Percentiles rank a stretch among this genome's conserved stretches.
Evolutionary conservation across 2,888 invertebrate genomes (phyloP).

Genomic region (Callyntrura guangdongensis): DNA sequence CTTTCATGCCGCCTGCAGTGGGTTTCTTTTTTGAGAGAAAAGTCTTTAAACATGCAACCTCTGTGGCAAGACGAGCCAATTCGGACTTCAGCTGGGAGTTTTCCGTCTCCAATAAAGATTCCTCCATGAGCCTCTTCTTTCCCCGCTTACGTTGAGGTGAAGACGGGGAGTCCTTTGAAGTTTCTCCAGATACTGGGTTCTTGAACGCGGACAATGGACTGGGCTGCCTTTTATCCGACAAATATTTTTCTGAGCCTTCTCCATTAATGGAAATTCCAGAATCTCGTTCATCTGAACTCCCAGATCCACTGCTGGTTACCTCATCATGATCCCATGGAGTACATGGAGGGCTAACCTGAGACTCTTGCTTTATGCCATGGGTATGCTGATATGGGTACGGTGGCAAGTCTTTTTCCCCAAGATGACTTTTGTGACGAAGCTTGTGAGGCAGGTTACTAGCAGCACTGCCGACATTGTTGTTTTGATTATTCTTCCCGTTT

Average conservation of each 20-base stretch:
- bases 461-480: slow-evolving; percentile 88
- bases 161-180: slow-evolving; percentile 84
- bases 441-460: slow-evolving; percentile 94
- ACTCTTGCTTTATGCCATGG: slow-evolving; percentile 91
- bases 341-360: slow-evolving; percentile 93
- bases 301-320: slow-evolving; percentile 86
- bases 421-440: slow-evolving; percentile 95
- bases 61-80: slow-evolving; percentile 94
- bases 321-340: slow-evolving; percentile 89
- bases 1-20: slow-evolving; percentile 40
- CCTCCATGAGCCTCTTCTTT: slow-evolving; percentile 86
- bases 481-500: slow-evolving; percentile 84
- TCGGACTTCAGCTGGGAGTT: slow-evolving; percentile 92
- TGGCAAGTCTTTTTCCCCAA: slow-evolving; percentile 93
- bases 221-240: slow-evolving; percentile 81
- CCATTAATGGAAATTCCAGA: slow-evolving; percentile 91
- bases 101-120: slow-evolving; percentile 86
- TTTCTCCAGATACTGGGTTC: slow-evolving; percentile 85
- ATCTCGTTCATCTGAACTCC: slow-evolving; percentile 95
- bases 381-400: slow-evolving; percentile 89
- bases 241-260: slow-evolving; percentile 81
- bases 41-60: slow-evolving; percentile 94
- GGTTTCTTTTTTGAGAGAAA: slow-evolving; percentile 85
- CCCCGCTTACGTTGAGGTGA: slow-evolving; percentile 87
- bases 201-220: slow-evolving; percentile 86